Evolutionary conservation across 2,797 vertebrate species (phyloP).

Genomic region (Acipenser transmontanus): DNA sequence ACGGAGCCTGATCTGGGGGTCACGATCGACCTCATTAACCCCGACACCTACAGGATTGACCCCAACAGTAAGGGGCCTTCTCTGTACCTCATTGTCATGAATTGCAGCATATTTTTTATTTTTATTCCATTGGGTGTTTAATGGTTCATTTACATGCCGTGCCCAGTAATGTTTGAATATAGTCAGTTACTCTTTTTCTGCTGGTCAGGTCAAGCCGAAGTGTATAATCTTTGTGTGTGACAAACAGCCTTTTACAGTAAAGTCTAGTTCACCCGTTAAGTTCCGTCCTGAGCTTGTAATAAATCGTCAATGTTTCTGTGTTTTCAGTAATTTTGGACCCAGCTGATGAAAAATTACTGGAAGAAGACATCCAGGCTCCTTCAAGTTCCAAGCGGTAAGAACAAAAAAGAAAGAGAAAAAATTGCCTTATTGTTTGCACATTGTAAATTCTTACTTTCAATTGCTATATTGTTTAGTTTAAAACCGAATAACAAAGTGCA

Average conservation of each 20-base stretch:
- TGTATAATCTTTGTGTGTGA: too few relatives aligned
- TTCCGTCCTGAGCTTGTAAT: neutral
- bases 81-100: too few relatives aligned
- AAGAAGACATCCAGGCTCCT: conserved; percentile 90
- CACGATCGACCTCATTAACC: conserved; percentile 93
- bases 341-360: conserved; percentile 87
- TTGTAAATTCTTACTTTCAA: neutral
- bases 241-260: too few relatives aligned
- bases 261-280: too few relatives aligned
- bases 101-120: too few relatives aligned
- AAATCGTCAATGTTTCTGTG: neutral
- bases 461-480: neutral
- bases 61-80: conserved; percentile 61
- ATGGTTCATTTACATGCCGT: too few relatives aligned
- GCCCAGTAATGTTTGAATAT: too few relatives aligned
- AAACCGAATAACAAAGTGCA: too few relatives aligned
- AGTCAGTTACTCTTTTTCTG: too few relatives aligned
- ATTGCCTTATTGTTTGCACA: neutral
- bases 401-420: too few relatives aligned
- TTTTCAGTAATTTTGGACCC: conserved; percentile 75
- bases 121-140: too few relatives aligned
- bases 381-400: conserved; percentile 85
- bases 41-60: conserved; percentile 88
- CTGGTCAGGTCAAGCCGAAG: too few relatives aligned
- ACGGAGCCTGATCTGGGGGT: conserved; percentile 90